Evolutionary conservation across 2,113 vertebrate species (phyloP), one percentile per base, ranked within the genome.

Genomic region (Leucopternis melanops): DNA sequence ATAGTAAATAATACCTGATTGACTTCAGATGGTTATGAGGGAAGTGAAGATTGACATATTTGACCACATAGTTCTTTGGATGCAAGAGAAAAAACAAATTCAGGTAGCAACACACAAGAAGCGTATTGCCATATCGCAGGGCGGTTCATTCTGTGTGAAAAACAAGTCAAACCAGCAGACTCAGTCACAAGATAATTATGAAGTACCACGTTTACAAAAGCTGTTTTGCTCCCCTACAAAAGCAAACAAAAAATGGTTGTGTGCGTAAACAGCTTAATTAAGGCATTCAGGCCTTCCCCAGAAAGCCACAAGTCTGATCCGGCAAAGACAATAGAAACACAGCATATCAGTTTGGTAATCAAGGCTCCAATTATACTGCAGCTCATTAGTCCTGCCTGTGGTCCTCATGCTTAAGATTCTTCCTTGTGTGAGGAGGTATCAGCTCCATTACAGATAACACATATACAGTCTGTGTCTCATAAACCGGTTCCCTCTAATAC

Each of bases 61-160:
- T 65, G 32, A 72, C 27, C 38, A 62, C 32, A 19, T 6, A 75
- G 36, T 13, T 55, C 21, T 44, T 69, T 1, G 11, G 32, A 52
- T 22, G 25, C 17, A 74, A 85, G 17, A 90, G 13, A 32, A 92
- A 88, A 34, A 27, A 13, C 6, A 84, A 73, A 38, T 45, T 42
- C 70, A 52, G 11, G 10, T 70, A 59, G 42, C 4, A n/a, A 25
- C 19, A 38, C 19, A 10, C 11, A 29, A 20, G 12, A 65, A 75
- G 13, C 5, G 3, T 40, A 29, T 36, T n/a, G 25, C 42, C 2
- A 0, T 32, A 34, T 19, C 2, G 1, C 3, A 62, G 49, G 10
- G 36, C 1, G 1, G 21, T 16, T 90, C 27, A 49, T 47, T 69
- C 31, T 58, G 9, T 21, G 18, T 29, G 77, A 91, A 84, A 74